Evolutionary conservation across 2,113 vertebrate species (phyloP).

Genomic region (Platycercus adscitus): DNA sequence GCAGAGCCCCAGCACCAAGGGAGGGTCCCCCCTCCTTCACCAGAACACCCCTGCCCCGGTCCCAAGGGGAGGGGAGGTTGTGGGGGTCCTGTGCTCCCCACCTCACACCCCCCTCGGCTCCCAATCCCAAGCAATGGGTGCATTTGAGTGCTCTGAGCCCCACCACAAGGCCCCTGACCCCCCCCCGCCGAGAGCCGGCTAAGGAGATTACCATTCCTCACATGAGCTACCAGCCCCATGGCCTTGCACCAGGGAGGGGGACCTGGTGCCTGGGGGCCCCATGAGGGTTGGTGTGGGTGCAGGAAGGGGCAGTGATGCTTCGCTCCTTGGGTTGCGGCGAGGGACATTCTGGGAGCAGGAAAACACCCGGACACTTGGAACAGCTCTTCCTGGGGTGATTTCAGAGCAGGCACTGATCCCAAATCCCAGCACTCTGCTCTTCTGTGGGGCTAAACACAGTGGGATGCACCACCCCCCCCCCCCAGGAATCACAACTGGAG

Average conservation of each 20-base stretch:
- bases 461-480: no score
- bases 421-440: not conserved
- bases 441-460: not conserved
- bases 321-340: not conserved
- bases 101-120: rapidly evolving
- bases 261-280: not conserved
- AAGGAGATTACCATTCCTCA: slow-evolving; percentile 50
- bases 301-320: not conserved
- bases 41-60: not conserved
- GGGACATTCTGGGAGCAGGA: not conserved
- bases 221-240: not conserved
- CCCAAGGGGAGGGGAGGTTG: not conserved
- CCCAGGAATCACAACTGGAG: not conserved
- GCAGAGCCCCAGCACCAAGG: not conserved
- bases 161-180: not conserved
- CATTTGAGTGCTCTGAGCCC: not conserved
- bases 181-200: not conserved
- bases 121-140: not conserved
- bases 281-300: rapidly evolving
- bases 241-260: rapidly evolving
- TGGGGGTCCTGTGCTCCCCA: rapidly evolving
- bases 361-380: not conserved
- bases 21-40: not conserved
- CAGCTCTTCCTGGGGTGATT: rapidly evolving
- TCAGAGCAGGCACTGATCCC: not conserved